Percentiles rank a stretch among this genome's conserved stretches.
phyloP scores from a whole-genome alignment of 2,113 vertebrate genomes.

The Notarius lentiginosus region DNA sequence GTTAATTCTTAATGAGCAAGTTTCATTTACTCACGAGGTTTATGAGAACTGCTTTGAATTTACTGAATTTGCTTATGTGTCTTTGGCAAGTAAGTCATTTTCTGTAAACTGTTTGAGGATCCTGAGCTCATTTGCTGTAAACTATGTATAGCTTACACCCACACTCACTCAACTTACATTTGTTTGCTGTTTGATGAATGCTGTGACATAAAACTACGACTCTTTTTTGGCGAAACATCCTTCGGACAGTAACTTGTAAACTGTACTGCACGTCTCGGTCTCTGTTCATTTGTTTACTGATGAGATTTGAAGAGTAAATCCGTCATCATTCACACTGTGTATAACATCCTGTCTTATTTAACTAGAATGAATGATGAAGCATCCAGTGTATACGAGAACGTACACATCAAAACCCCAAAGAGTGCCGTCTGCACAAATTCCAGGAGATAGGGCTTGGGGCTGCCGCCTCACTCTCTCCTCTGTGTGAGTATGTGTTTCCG shows the following conservation, averaged over 20 bases:
- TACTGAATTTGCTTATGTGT: not conserved
- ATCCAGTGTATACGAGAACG: constrained; percentile 84
- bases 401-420: constrained; percentile 82
- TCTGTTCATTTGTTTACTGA: not conserved
- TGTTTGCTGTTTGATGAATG: not conserved
- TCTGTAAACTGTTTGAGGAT: constrained; percentile 14
- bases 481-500: constrained; percentile 63
- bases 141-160: not conserved
- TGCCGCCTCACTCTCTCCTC: constrained; percentile 55
- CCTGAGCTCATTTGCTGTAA: constrained; percentile 6
- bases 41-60: constrained; percentile 25
- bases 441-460: constrained; percentile 71
- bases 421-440: constrained; percentile 73
- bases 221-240: not conserved
- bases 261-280: not conserved
- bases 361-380: constrained; percentile 79
- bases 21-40: not conserved
- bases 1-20: not conserved
- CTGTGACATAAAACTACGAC: not conserved
- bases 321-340: not conserved
- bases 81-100: constrained; percentile 21
- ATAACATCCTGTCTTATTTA: constrained; percentile 31
- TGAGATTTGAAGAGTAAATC: not conserved
- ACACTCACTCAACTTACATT: not conserved
- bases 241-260: constrained; percentile 11